Conservation (phyloP, 2,797 vertebrate genomes). For the Taenioides sp. region DNA sequence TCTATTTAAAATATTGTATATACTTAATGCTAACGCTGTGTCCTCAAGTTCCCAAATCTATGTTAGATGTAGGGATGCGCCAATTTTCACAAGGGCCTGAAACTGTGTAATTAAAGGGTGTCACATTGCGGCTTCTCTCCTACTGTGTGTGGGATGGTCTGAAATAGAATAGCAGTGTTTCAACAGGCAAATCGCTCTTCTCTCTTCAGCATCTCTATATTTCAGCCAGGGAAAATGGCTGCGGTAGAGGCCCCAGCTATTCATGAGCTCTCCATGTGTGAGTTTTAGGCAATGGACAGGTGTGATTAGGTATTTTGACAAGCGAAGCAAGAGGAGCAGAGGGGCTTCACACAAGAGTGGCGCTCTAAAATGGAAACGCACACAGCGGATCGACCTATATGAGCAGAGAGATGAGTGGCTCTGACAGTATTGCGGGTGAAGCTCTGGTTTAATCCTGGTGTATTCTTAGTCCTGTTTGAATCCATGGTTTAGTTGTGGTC, state of each 20-base stretch:
- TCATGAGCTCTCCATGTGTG: constrained; percentile 23
- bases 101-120: constrained; percentile 79
- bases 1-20: constrained; percentile 47
- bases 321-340: constrained; percentile 19
- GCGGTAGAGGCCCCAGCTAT: constrained; percentile 17
- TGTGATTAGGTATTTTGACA: constrained; percentile 40
- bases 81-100: constrained; percentile 67
- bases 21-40: constrained; percentile 69
- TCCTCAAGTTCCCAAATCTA: constrained; percentile 33
- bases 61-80: constrained; percentile 67
- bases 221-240: constrained; percentile 44
- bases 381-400: constrained; percentile 21
- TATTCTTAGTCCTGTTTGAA: not conserved
- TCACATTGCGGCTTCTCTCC: constrained; percentile 75
- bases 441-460: not conserved
- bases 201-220: constrained; percentile 39
- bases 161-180: constrained; percentile 77
- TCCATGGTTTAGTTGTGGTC: not conserved
- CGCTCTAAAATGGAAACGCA: constrained; percentile 23
- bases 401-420: constrained; percentile 37
- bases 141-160: constrained; percentile 77
- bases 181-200: constrained; percentile 63
- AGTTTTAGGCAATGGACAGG: constrained; percentile 41
- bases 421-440: constrained; percentile 1
- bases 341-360: constrained; percentile 20